Conservation (phyloP, 2,797 vertebrate species). For the Botia kubotai region DNA sequence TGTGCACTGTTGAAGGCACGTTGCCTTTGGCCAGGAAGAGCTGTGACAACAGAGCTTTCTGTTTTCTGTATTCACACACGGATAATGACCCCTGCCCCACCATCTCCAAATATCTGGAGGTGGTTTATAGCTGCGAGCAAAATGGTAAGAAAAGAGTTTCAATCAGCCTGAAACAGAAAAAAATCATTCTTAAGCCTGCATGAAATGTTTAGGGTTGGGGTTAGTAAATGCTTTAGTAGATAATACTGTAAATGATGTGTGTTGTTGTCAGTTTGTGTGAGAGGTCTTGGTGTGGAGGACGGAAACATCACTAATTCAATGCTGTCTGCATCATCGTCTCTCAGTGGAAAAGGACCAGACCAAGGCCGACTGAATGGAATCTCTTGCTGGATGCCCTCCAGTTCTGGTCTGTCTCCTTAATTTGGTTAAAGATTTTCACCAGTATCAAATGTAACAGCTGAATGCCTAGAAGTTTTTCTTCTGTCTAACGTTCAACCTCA, state of each 20-base stretch:
- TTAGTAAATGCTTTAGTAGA: background rate
- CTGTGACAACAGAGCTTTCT: constrained; percentile 76
- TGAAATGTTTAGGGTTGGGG: background rate
- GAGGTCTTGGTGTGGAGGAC: constrained; percentile 77
- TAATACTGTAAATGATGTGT: background rate
- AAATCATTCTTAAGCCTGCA: background rate
- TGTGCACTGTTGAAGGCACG: constrained; percentile 69
- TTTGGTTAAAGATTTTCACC: background rate
- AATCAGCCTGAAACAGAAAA: background rate
- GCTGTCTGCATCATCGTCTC: constrained; percentile 77
- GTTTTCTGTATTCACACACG: constrained; percentile 66
- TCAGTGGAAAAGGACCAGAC: constrained; percentile 52
- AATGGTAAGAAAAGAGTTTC: constrained; percentile 67
- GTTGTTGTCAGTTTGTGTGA: constrained; percentile 75
- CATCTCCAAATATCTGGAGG: constrained; percentile 78
- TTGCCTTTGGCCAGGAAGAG: constrained; percentile 68
- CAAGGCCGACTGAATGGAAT: constrained; percentile 74
- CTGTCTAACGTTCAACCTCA: background rate
- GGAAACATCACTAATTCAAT: constrained; percentile 72
- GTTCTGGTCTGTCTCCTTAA: constrained; percentile 61
- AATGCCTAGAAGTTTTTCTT: background rate
- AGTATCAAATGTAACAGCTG: background rate
- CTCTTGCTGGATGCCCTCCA: constrained; percentile 81
- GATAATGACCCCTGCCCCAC: constrained; percentile 75
- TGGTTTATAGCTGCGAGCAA: constrained; percentile 79